Evolutionary conservation across 1,140 invertebrate species (phyloP), one percentile per base, ranked within the genome.

Genomic region (Pristionchus pacificus): DNA sequence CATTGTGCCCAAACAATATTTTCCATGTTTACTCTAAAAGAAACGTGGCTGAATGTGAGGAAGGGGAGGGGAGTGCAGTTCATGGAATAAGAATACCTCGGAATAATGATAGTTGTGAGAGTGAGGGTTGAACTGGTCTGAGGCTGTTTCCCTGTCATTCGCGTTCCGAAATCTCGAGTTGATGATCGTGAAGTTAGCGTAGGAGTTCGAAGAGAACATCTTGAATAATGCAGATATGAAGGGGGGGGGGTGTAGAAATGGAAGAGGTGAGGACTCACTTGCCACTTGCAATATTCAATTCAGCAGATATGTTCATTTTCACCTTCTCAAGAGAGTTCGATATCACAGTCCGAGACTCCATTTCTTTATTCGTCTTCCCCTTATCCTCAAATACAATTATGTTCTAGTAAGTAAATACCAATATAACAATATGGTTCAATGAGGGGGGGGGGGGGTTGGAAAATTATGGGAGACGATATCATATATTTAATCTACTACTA

Each of bases 251-350:
- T n/a, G n/a, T n/a, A n/a, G n/a, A n/a, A n/a, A n/a, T n/a, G n/a
- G n/a, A n/a, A n/a, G n/a, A n/a, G 19, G 6, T 60, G 1, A 83
- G 68, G 60, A 80, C 77, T 62, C 83, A 83, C 33, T 79, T 72
- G 24, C 81, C 81, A 33, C 72, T 72, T 65, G 80, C 82, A 29
- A 83, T 83, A 58, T 78, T 78, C 28, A 83, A 76, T 70, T 79
- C 77, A n/a, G 83, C 81, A 65, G 83, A 81, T 59, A 82, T 77
- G 67, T 82, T 76, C 67, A 82, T 79, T 60, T 82, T 81, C 3
- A 82, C 78, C 28, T 57, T 77, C 33, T 83, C 79, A 19, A 38
- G 10, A 27, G 58, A 10, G 29, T 67, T 58, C 65, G 19, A 49
- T 49, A 49, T 49, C 38, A n/a, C n/a, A n/a, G n/a, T n/a, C n/a